Conservation (phyloP, 1,140 invertebrate species). For the Argopecten irradians region DNA sequence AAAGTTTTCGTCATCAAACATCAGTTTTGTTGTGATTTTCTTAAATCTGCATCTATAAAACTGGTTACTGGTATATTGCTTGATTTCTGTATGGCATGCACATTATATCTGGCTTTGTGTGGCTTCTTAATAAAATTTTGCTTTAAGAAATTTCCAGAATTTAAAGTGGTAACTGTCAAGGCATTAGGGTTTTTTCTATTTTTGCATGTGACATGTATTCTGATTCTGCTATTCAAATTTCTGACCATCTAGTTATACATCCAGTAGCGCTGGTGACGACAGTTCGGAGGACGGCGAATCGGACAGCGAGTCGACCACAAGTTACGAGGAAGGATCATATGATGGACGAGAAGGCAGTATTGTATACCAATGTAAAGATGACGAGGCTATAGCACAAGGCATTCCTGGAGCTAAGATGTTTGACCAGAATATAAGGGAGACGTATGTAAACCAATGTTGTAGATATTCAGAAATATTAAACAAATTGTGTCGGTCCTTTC, state of each 20-base stretch:
- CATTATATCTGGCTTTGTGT: slow-evolving; percentile 29
- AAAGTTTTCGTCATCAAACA: neutral
- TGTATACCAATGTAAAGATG: slow-evolving; percentile 76
- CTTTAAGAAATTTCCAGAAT: neutral
- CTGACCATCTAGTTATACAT: slow-evolving; percentile 45
- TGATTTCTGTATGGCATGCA: neutral
- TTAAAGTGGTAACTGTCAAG: neutral
- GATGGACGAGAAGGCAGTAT: slow-evolving; percentile 75
- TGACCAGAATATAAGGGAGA: slow-evolving; percentile 76
- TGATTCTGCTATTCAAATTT: neutral
- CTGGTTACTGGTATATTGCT: neutral
- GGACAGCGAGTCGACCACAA: slow-evolving; percentile 62
- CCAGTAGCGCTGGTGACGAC: slow-evolving; percentile 51
- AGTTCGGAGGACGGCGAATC: slow-evolving; percentile 51
- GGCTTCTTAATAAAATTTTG: neutral
- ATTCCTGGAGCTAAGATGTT: slow-evolving; percentile 78
- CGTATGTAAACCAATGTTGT: slow-evolving; percentile 61
- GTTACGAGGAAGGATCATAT: slow-evolving; percentile 77
- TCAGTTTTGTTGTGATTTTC: neutral
- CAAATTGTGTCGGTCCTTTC: no score
- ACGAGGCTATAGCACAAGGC: slow-evolving; percentile 74
- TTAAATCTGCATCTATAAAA: neutral
- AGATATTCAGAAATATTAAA: no score
- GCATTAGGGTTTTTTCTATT: neutral
- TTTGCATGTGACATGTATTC: neutral